A percentile compares a stretch with the other conserved stretches of the same genome.
Evolutionary conservation across 2,888 invertebrate genomes (phyloP).

Genomic region (Nomada fucata): DNA sequence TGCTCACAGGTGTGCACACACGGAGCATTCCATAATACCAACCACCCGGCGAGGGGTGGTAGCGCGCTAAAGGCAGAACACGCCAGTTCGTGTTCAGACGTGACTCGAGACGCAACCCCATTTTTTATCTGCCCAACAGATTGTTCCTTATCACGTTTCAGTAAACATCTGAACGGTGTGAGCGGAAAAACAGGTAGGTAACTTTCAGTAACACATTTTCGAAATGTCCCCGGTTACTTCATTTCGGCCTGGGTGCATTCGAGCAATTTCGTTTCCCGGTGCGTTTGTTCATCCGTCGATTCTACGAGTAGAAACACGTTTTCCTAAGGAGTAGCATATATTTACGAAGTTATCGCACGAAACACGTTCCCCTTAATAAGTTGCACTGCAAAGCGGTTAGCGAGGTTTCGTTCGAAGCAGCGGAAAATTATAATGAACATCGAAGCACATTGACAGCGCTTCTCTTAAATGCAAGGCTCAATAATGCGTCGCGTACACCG

Average conservation of each 20-base stretch:
- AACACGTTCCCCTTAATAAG: neutral
- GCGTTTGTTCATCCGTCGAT: neutral
- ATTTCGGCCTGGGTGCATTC: neutral
- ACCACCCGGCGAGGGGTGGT: slow-evolving; percentile 59
- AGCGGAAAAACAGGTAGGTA: slow-evolving; percentile 49
- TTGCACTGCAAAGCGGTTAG: too few relatives aligned
- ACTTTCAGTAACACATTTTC: slow-evolving; percentile 2
- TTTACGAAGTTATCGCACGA: neutral
- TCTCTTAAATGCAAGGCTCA: too few relatives aligned
- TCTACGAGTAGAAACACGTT: neutral
- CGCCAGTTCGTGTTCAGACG: slow-evolving; percentile 82
- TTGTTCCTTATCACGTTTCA: slow-evolving; percentile 37
- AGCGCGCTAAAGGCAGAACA: slow-evolving; percentile 67
- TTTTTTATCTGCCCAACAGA: slow-evolving; percentile 64
- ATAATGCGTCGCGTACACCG: too few relatives aligned
- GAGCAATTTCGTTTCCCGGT: neutral
- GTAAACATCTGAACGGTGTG: slow-evolving; percentile 15
- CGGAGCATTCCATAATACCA: slow-evolving; percentile 64
- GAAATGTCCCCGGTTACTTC: neutral
- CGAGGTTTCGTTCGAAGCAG: too few relatives aligned
- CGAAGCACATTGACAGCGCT: too few relatives aligned
- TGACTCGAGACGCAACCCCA: slow-evolving; percentile 78
- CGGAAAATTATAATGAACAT: too few relatives aligned
- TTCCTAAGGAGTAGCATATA: too few relatives aligned
- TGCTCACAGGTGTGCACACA: slow-evolving; percentile 64